These are phyloP conservation scores for Meandrina meandrites DNA, from an alignment of 92 coral and sea anemone species.

Conservation along the genomic window DNA sequence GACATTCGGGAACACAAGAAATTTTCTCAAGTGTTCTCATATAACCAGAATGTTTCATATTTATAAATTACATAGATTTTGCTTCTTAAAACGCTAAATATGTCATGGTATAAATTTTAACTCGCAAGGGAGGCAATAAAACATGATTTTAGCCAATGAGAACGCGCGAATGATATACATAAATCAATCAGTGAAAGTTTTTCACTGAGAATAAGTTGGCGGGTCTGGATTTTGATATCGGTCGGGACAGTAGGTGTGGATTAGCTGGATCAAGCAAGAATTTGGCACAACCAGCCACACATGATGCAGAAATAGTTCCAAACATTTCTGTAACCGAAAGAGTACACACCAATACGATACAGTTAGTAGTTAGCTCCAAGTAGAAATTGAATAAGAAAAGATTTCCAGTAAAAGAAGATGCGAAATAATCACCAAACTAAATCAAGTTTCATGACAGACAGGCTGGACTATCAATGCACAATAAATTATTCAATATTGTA, in stretches of 20 bases:
- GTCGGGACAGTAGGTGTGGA: neutral
- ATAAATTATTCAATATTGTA: too few species aligned
- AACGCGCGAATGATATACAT: neutral
- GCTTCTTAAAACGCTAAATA: neutral
- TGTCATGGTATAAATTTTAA: neutral
- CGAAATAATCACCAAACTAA: too few species aligned
- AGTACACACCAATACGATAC: neutral
- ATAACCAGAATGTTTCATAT: neutral
- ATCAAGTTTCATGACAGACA: too few species aligned
- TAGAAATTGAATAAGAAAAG: neutral
- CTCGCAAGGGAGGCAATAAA: neutral
- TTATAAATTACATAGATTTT: neutral
- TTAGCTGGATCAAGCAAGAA: neutral
- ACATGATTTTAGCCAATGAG: neutral
- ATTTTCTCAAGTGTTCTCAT: neutral
- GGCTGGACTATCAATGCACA: neutral
- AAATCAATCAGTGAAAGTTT: neutral
- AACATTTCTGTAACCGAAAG: neutral
- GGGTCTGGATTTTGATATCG: neutral
- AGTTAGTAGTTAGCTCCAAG: neutral
- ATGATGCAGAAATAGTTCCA: neutral
- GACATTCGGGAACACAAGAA: neutral
- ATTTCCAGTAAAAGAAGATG: neutral
- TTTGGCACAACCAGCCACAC: neutral
- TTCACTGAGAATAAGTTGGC: neutral